Conservation (phyloP, 1,140 invertebrate species). For the Pseudomyrmex cubaensis region DNA sequence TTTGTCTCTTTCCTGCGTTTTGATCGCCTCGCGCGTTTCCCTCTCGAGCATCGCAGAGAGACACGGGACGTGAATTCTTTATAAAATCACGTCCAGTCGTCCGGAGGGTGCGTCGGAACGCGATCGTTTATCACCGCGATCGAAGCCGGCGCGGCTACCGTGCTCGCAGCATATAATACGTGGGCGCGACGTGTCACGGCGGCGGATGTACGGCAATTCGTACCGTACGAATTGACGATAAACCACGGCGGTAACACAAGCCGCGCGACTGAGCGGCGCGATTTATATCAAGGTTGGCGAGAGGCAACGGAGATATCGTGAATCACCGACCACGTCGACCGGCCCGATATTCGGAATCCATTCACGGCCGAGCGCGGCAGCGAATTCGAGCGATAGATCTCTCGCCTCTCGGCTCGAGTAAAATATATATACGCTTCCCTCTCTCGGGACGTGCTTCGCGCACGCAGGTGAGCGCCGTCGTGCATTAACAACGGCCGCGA, state of each 20-base stretch:
- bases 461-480: slow-evolving; percentile 56
- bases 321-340: slow-evolving; percentile 50
- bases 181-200: slow-evolving; percentile 43
- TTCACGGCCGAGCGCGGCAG: slow-evolving; percentile 24
- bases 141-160: slow-evolving; percentile 62
- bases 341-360: slow-evolving; percentile 52
- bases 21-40: slow-evolving; percentile 32
- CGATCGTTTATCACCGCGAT: slow-evolving; percentile 1
- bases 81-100: slow-evolving; percentile 37
- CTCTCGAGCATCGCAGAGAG: not conserved
- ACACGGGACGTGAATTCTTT: slow-evolving; percentile 34
- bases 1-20: slow-evolving; percentile 29
- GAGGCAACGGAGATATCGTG: slow-evolving; percentile 56
- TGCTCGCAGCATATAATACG: slow-evolving; percentile 61
- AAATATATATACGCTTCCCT: slow-evolving; percentile 56
- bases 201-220: slow-evolving; percentile 50
- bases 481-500: slow-evolving; percentile 45
- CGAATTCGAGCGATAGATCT: slow-evolving; percentile 70
- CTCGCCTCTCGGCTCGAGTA: slow-evolving; percentile 45
- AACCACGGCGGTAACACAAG: slow-evolving; percentile 55
- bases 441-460: slow-evolving; percentile 58
- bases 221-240: slow-evolving; percentile 49
- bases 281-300: slow-evolving; percentile 65
- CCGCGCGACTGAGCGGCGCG: slow-evolving; percentile 21
- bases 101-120: not conserved